A percentile compares a stretch with the other conserved stretches of the same genome.
Conservation (phyloP, 2,888 invertebrate genomes). For the Sepiola atlantica region DNA sequence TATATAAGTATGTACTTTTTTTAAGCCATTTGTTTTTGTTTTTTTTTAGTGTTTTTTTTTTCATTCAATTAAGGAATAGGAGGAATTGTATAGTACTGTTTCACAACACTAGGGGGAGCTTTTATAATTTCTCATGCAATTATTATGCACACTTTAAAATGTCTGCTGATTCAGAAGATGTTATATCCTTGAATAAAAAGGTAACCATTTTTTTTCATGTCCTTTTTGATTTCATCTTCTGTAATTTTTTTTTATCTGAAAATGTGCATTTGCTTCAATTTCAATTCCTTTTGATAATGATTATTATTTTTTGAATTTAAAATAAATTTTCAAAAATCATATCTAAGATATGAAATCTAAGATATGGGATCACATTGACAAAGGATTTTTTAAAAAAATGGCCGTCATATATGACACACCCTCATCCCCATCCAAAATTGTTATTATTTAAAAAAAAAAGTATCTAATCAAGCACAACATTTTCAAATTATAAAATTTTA, state of each 20-base stretch:
- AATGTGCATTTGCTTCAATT: background rate
- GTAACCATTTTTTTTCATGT: background rate
- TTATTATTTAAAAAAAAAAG: too few species aligned
- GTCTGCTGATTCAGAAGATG: background rate
- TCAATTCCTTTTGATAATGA: background rate
- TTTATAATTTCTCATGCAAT: constrained; percentile 5
- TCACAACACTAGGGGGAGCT: constrained; percentile 9
- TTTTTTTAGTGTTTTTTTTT: too few species aligned
- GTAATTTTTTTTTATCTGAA: background rate
- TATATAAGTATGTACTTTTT: too few species aligned
- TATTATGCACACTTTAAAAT: background rate
- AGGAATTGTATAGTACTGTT: background rate
- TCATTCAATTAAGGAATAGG: background rate
- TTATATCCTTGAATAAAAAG: background rate
- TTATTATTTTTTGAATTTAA: background rate
- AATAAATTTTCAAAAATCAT: too few species aligned
- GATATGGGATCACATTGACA: constrained; percentile 8
- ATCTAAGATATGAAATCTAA: background rate
- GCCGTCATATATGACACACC: too few species aligned
- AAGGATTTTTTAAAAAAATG: background rate
- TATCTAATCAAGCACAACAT: too few species aligned
- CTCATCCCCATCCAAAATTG: too few species aligned
- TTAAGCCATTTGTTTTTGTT: background rate
- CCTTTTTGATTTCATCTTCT: background rate
- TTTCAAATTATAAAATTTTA: too few species aligned